Percentiles rank a stretch among this genome's conserved stretches.
Conservation (phyloP, 2,888 invertebrate genomes). For the Agapetus fuscipes region DNA sequence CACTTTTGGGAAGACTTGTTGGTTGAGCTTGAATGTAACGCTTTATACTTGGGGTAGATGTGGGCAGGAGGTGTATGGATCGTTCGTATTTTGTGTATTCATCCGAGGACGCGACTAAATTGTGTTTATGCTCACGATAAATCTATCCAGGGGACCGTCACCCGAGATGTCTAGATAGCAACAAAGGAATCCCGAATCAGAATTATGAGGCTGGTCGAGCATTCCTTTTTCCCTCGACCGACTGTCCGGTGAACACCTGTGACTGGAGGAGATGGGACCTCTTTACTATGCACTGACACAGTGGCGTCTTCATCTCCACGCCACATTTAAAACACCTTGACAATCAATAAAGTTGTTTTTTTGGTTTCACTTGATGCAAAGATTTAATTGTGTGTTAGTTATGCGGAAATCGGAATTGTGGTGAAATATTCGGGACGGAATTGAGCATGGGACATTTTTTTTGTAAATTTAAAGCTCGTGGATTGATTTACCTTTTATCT, state of each 20-base stretch:
- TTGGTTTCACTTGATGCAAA: too few species aligned
- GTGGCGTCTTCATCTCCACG: conserved; percentile 6
- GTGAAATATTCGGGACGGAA: too few species aligned
- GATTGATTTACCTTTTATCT: too few species aligned
- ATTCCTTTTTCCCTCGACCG: conserved; percentile 14
- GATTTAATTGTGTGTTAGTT: too few species aligned
- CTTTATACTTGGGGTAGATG: neutral
- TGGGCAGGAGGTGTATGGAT: neutral
- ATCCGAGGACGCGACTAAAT: conserved; percentile 17
- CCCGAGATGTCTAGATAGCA: conserved; percentile 20
- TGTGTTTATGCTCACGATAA: conserved; percentile 21
- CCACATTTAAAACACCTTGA: neutral
- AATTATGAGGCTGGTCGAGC: conserved; percentile 17
- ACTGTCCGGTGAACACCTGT: conserved; percentile 19
- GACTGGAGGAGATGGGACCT: conserved; percentile 8
- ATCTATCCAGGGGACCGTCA: conserved; percentile 20
- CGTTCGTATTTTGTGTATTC: conserved; percentile 6
- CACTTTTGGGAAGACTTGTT: too few species aligned
- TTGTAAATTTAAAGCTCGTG: too few species aligned
- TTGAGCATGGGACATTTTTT: too few species aligned
- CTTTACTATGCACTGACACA: conserved; percentile 11
- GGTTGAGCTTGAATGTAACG: too few species aligned
- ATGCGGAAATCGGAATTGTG: too few species aligned
- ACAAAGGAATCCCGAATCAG: conserved; percentile 18
- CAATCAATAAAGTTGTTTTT: too few species aligned